Conservation (phyloP, 92 coral and sea anemone genomes). For the Heteractis magnifica region DNA sequence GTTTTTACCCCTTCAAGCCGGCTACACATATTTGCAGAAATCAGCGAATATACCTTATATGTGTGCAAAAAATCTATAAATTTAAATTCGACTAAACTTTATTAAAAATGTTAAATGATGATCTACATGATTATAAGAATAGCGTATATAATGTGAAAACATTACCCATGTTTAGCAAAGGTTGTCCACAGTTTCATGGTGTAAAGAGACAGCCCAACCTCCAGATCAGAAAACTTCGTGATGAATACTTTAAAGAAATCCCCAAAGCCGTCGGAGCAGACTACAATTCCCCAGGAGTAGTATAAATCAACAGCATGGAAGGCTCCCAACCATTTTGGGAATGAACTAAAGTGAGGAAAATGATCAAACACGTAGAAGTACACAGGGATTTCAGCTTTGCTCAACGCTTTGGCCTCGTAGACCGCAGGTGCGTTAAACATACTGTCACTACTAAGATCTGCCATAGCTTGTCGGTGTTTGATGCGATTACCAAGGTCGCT, state of each 20-base stretch:
- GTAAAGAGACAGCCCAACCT: constrained; percentile 40
- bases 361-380: constrained; percentile 49
- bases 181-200: constrained; percentile 73
- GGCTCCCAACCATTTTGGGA: constrained; percentile 18
- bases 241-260: not conserved
- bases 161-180: constrained; percentile 89
- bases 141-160: not conserved
- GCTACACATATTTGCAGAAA: too few relatives aligned
- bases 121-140: too few relatives aligned
- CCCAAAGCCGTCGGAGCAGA: not conserved
- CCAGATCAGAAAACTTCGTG: constrained; percentile 33
- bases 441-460: constrained; percentile 32
- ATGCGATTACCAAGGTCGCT: constrained; percentile 24
- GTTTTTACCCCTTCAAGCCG: too few relatives aligned
- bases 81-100: too few relatives aligned
- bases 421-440: constrained; percentile 50
- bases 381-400: constrained; percentile 18
- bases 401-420: constrained; percentile 36
- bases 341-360: not conserved
- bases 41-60: too few relatives aligned
- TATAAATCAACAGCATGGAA: constrained; percentile 10
- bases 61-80: too few relatives aligned
- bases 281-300: constrained; percentile 11
- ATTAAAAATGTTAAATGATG: too few relatives aligned
- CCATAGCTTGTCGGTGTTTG: constrained; percentile 25